A percentile compares a stretch with the other conserved stretches of the same genome.
Conservation (phyloP, 2,113 vertebrate species). For the Procavia capensis region DNA sequence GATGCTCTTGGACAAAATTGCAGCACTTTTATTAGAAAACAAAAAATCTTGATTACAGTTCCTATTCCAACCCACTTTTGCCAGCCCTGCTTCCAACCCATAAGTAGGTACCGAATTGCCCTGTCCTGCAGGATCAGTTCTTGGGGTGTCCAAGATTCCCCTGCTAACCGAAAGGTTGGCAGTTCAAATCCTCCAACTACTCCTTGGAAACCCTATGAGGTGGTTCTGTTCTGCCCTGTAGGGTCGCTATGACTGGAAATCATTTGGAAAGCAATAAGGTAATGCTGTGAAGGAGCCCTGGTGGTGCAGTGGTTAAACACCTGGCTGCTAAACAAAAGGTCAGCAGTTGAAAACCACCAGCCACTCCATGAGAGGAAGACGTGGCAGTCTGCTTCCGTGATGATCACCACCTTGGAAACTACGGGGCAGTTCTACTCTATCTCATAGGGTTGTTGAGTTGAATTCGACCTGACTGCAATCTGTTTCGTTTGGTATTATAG, state of each 20-base stretch:
- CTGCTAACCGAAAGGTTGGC: neutral
- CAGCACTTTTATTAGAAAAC: neutral
- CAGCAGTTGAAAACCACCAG: neutral
- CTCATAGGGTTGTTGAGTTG: neutral
- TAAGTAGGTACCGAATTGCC: neutral
- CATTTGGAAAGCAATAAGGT: neutral
- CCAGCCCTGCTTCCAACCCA: too few relatives aligned
- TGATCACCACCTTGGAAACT: neutral
- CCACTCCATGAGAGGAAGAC: neutral
- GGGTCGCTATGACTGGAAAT: neutral
- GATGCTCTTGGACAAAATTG: neutral
- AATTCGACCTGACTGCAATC: neutral
- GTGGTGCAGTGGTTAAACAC: neutral
- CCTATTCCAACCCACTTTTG: neutral
- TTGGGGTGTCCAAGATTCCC: neutral
- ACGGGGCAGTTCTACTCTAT: neutral
- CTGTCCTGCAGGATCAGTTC: accelerated
- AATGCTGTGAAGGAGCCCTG: neutral
- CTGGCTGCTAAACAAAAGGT: neutral
- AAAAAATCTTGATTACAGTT: neutral
- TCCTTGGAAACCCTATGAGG: neutral
- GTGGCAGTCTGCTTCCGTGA: neutral
- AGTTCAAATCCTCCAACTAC: neutral
- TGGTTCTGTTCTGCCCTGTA: too few relatives aligned
- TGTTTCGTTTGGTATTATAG: neutral